Conservation (phyloP, 1,140 invertebrate genomes). For the Eciton burchellii region DNA sequence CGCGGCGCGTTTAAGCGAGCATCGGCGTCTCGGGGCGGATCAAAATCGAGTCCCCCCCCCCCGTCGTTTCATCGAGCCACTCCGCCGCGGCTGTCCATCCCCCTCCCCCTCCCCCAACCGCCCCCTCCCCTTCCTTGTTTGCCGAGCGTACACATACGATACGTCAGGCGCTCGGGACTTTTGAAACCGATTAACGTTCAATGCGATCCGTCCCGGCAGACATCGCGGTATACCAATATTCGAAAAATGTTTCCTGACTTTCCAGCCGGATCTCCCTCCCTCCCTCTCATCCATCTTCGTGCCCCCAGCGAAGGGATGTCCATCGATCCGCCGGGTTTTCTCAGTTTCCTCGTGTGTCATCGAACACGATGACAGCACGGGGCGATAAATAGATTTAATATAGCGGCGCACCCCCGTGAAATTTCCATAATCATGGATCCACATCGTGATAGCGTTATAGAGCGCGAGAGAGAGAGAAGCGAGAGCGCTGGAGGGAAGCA, state of each 20-base stretch:
- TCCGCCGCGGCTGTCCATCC: too few relatives aligned
- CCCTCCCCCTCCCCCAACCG: too few relatives aligned
- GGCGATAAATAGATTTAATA: constrained; percentile 46
- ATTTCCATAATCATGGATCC: constrained; percentile 56
- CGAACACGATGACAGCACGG: constrained; percentile 53
- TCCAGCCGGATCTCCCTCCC: constrained; percentile 1
- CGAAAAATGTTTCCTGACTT: constrained; percentile 59
- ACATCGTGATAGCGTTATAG: constrained; percentile 48
- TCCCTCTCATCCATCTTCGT: constrained; percentile 7
- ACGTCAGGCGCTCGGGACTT: constrained; percentile 50
- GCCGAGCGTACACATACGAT: constrained; percentile 54
- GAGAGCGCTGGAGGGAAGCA: neutral
- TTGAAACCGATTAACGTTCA: constrained; percentile 39
- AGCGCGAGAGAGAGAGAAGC: neutral
- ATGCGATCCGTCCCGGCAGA: constrained; percentile 40
- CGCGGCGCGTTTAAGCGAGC: constrained; percentile 47
- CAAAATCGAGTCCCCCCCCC: too few relatives aligned
- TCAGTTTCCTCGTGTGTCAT: constrained; percentile 35
- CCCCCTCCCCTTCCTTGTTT: constrained; percentile 35
- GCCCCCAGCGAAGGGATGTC: neutral
- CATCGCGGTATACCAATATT: constrained; percentile 48
- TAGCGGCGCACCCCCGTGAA: constrained; percentile 36
- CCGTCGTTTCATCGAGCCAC: too few relatives aligned
- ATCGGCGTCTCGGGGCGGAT: too few relatives aligned
- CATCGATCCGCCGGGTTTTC: constrained; percentile 46